phyloP scores from a whole-genome alignment of 2,113 vertebrate species.

The Sus scrofa region T2T-Sscrofa CM000824.6:143871001-143871500 shows the following conservation, averaged over 20 bases:
- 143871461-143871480: neutral
- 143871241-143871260: neutral
- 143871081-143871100: neutral
- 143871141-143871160: neutral
- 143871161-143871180: neutral
- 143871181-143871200: neutral
- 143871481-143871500: neutral
- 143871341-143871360: neutral
- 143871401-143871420: neutral
- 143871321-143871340: neutral
- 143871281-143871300: neutral
- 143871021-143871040: conserved; percentile 10
- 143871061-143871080: neutral
- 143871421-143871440: neutral
- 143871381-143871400: neutral
- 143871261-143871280: neutral
- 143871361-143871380: conserved; percentile 15
- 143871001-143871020: neutral
- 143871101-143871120: neutral
- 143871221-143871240: neutral
- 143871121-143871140: neutral
- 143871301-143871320: neutral
- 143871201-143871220: neutral
- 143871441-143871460: conserved; percentile 36
- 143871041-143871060: conserved; percentile 15